Base-by-base conservation (phyloP, 2,888 invertebrate genomes). In the Drosophila imparisetae region DNA sequence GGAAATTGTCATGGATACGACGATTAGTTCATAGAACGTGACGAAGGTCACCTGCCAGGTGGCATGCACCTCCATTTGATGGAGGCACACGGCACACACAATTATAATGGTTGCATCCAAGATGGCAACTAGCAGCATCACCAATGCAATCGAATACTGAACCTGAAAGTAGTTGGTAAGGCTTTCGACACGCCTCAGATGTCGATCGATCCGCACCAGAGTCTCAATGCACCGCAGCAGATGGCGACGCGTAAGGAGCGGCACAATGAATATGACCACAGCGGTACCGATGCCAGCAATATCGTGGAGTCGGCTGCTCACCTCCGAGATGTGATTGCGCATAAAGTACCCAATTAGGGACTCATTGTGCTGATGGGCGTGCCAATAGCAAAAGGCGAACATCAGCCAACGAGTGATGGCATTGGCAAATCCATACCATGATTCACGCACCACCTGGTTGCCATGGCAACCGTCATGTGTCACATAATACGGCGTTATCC, bases 271-370 rank as follows among this genome's bases (percentile, higher is more conserved):
- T 1, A 62, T 59, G 5, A 78, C 27, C 1, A 87, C 27, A 15
- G 85, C 82, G 8, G 57, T 64, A 5, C 48, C 13, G n/a, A 83
- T 58, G 24, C 82, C 88, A 0, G 5, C 32, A 1, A 89, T 1
- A 7, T 84, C 70, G 24, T 87, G 87, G 1, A 85, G 4, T 0
- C 58, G 59, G 1, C 78, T 63, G 68, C 75, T 69, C 34, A 72
- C n/a, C 49, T 72, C 64, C 1, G 90, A 89, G 30, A 83, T 27
- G 7, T 72, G 62, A 18, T 70, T 89, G 30, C 40, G 59, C 79
- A 83, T 84, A 21, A 89, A 83, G 54, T 78, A 85, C 0, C 86
- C 90, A 61, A 89, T 83, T 0, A 89, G 42, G 1, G 86, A 85
- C 24, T 83, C 83, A 21, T 58, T 66, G 7, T 67, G 54, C n/a